Percentiles rank a stretch among this genome's conserved stretches.
Evolutionary conservation across 2,113 vertebrate species (phyloP).

Genomic region (Entelurus aequoreus): DNA sequence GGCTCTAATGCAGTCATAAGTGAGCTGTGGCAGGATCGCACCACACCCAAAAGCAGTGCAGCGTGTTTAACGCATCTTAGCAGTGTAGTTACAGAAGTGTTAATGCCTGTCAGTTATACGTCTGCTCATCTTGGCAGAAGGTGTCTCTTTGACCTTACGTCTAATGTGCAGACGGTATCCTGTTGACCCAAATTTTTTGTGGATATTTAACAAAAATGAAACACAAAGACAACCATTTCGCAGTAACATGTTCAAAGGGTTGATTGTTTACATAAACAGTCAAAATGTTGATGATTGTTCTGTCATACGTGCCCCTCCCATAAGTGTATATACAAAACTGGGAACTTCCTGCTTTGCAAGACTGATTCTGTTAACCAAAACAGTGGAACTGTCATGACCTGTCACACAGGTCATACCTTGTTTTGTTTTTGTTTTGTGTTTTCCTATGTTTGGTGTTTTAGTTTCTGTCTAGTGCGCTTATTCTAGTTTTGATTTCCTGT

Average conservation of each 20-base stretch:
- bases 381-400: too few relatives aligned
- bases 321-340: background rate
- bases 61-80: constrained; percentile 60
- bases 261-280: constrained; percentile 20
- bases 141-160: constrained; percentile 54
- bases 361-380: too few relatives aligned
- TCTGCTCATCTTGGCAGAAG: constrained; percentile 44
- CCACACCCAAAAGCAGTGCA: constrained; percentile 41
- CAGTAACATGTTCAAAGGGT: constrained; percentile 28
- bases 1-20: constrained; percentile 17
- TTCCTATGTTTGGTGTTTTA: too few relatives aligned
- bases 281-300: constrained; percentile 17
- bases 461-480: too few relatives aligned
- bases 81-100: constrained; percentile 63
- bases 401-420: too few relatives aligned
- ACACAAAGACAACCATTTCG: constrained; percentile 21
- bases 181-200: constrained; percentile 41
- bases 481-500: too few relatives aligned
- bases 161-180: constrained; percentile 42
- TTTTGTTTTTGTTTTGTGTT: too few relatives aligned
- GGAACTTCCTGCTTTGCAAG: background rate
- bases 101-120: constrained; percentile 64
- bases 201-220: constrained; percentile 1
- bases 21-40: constrained; percentile 21
- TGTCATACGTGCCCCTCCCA: constrained; percentile 11